Conservation (phyloP, 2,113 vertebrate species). For the Deroptyus accipitrinus region DNA sequence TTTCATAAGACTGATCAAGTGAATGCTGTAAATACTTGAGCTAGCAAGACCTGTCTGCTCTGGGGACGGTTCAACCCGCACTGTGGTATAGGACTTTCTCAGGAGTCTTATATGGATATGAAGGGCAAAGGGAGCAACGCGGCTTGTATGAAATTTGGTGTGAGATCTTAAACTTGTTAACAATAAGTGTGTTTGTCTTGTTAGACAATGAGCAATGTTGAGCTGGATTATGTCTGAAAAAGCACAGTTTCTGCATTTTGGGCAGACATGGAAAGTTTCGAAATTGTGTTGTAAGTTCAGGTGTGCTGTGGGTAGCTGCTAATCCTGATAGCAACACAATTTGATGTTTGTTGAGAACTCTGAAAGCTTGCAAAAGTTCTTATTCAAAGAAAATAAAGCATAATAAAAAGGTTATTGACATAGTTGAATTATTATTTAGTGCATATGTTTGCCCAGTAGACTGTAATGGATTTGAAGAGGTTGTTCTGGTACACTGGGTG, state of each 20-base stretch:
- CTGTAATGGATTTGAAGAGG: constrained; percentile 67
- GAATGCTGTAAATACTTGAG: not conserved
- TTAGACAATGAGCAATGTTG: not conserved
- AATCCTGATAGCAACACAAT: not conserved
- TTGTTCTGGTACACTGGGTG: constrained; percentile 53
- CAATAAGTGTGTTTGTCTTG: not conserved
- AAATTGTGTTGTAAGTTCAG: not conserved
- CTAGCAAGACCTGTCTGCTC: not conserved
- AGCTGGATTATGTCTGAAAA: not conserved
- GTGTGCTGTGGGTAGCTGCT: not conserved
- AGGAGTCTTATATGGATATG: fast-evolving
- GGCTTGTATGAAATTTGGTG: not conserved
- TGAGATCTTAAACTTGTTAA: not conserved
- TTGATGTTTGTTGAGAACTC: not conserved
- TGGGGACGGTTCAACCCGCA: not conserved
- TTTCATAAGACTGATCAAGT: not conserved
- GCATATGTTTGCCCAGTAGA: constrained; percentile 48
- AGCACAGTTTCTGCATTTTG: not conserved
- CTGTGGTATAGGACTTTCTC: not conserved
- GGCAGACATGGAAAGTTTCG: not conserved
- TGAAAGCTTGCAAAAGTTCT: not conserved
- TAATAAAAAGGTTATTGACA: constrained; percentile 30
- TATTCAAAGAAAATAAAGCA: not conserved
- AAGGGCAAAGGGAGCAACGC: not conserved
- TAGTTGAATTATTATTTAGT: constrained; percentile 26